Percentiles rank a stretch among this genome's conserved stretches.
Evolutionary conservation across 1,140 invertebrate species (phyloP).

Genomic region (Anadara kagoshimensis): DNA sequence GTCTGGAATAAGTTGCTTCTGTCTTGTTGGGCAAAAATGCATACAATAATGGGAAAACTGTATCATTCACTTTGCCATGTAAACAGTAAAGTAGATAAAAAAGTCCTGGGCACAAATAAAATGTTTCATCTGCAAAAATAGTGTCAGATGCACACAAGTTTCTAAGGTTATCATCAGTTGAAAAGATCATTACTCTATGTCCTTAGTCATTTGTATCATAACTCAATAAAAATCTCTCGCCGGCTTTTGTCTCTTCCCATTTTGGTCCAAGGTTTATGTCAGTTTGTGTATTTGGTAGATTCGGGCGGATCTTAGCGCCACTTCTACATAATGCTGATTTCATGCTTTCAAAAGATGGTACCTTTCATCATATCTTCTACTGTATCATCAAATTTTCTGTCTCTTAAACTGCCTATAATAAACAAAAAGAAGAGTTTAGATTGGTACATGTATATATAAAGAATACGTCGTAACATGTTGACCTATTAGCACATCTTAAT

Average conservation of each 20-base stretch:
- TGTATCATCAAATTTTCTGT: too few species aligned
- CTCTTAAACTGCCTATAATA: too few species aligned
- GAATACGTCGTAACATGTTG: too few species aligned
- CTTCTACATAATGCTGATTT: too few species aligned
- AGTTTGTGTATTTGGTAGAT: not conserved
- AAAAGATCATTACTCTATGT: constrained; percentile 1
- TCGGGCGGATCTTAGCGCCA: too few species aligned
- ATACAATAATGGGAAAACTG: constrained; percentile 24
- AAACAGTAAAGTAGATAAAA: constrained; percentile 13
- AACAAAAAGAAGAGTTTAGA: too few species aligned
- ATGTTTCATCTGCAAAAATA: constrained; percentile 23
- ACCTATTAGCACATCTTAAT: too few species aligned
- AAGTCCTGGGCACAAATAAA: constrained; percentile 12
- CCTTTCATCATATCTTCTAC: too few species aligned
- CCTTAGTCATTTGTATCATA: not conserved
- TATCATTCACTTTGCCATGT: constrained; percentile 3
- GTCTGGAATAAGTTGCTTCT: not conserved
- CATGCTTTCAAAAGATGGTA: too few species aligned
- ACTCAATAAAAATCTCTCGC: constrained; percentile 9
- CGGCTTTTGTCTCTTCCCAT: constrained; percentile 19
- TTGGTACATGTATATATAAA: too few species aligned
- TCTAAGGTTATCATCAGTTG: constrained; percentile 4
- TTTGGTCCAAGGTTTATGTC: not conserved
- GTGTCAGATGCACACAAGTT: not conserved
- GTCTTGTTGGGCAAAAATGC: constrained; percentile 18